Base-by-base conservation (phyloP, 2,797 vertebrate genomes). In the Microctenopoma lineatum region DNA sequence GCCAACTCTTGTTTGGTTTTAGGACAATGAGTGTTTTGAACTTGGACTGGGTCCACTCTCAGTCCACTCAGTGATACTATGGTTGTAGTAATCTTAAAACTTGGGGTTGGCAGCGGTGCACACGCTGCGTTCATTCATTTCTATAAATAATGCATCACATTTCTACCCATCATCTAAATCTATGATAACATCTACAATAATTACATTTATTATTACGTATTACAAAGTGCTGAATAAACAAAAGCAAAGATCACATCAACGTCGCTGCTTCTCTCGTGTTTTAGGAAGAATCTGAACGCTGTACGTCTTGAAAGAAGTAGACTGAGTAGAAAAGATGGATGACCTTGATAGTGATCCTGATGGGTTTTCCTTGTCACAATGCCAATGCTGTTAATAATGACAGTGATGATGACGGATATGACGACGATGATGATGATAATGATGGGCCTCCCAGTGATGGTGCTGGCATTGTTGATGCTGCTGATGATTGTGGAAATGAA, bases 401-500 rank as follows among this genome's bases (percentile, higher is more conserved):
- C 83, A 64, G 55, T 80, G 85, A 90, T 87, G 84, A 87, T 79
- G 89, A 89, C 29, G 71, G 79, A 79, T 67, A 67, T 27, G 56
- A 70, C 21, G 21, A 21, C 21, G 21, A 21, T 39, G 65, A 44
- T 15, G 42, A 77, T 67, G 64, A 78, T 80, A 54, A 75, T 77
- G 34, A 15, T 18, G 48, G 55, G 29, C 68, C 72, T 85, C 56
- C 64, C 78, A 72, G 45, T 64, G 77, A 73, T 51, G 64, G 59
- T 44, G 59, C 67, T 76, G 74, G 73, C 55, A 14, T 60, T 61
- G 85, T 32, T 13, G 74, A 86, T 83, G 82, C 59, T 50, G 67
- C 70, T 69, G 82, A 83, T 84, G 78, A 85, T 85, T 76, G 79
- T 88, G 87, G 90, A 90, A 91, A 91, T 90, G 85, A 88, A 84